Evolutionary conservation across 2,888 invertebrate species (phyloP).

Genomic region (Heliconius cydno): DNA sequence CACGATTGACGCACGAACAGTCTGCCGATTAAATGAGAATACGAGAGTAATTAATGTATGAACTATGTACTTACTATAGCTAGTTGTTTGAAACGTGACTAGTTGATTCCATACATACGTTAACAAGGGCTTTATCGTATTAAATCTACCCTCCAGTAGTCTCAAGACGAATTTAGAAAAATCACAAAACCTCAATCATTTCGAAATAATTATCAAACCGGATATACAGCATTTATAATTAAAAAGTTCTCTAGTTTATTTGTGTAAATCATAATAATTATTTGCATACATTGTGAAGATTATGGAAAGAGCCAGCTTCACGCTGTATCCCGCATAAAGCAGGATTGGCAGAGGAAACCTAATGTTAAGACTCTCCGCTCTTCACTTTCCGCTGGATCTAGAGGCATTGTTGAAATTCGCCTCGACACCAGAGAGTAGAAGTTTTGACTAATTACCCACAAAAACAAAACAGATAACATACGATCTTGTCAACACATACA

Average conservation of each 20-base stretch:
- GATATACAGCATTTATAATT: not conserved
- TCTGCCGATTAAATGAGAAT: conserved; percentile 62
- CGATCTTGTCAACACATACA: not conserved
- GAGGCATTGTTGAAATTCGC: too few species aligned
- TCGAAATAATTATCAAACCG: not conserved
- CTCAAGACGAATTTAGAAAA: not conserved
- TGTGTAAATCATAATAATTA: not conserved
- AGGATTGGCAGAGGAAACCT: too few species aligned
- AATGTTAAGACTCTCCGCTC: too few species aligned
- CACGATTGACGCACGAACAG: conserved; percentile 79
- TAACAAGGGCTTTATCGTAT: not conserved
- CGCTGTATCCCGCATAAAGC: too few species aligned
- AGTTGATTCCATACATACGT: not conserved
- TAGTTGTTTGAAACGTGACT: conserved; percentile 11
- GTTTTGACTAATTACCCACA: not conserved
- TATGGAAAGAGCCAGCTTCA: not conserved
- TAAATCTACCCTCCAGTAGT: not conserved
- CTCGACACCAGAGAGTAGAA: too few species aligned
- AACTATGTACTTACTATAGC: conserved; percentile 28
- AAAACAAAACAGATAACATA: conserved; percentile 2
- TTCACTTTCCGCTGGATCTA: too few species aligned
- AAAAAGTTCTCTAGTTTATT: too few species aligned
- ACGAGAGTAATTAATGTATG: conserved; percentile 39
- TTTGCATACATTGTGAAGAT: not conserved
- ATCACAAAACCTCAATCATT: not conserved